These are phyloP conservation scores for Brachyptera putata DNA, from an alignment of 2,888 invertebrate species.

Conservation along the genomic window DNA sequence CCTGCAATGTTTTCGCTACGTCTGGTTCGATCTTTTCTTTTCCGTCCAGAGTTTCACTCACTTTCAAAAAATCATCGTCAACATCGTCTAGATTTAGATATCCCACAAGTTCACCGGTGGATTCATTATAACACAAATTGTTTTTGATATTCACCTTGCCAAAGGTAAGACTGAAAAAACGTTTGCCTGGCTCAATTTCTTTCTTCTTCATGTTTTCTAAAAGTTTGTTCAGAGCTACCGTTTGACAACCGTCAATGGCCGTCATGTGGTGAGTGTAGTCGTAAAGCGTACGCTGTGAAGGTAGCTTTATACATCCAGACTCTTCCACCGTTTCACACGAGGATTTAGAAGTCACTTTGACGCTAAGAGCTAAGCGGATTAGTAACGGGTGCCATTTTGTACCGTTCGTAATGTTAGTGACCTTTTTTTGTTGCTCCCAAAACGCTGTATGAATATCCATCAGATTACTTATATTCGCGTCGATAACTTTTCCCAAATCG, in stretches of 20 bases:
- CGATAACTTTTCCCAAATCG: background rate
- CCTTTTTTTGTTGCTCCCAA: constrained; percentile 7
- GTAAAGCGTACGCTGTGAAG: constrained; percentile 2
- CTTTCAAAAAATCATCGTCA: background rate
- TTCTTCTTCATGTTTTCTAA: background rate
- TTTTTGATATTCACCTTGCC: constrained; percentile 2
- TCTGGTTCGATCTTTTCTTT: background rate
- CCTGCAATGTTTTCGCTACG: background rate
- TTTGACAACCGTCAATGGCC: constrained; percentile 1
- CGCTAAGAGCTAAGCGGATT: background rate
- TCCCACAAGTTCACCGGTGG: background rate
- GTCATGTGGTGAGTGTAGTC: constrained; percentile 6
- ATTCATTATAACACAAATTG: background rate
- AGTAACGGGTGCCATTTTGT: constrained; percentile 16
- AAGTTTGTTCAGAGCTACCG: background rate
- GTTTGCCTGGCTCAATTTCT: background rate
- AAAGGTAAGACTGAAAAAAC: background rate
- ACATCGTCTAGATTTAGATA: constrained; percentile 3
- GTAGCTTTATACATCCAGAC: background rate
- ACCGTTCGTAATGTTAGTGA: background rate
- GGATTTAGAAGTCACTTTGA: background rate
- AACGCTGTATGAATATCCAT: background rate
- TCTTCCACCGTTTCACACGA: background rate
- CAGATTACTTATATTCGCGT: background rate
- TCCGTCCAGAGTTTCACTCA: background rate